Conservation (phyloP, 2,888 invertebrate genomes). For the Oscheius myriophilus region DNA sequence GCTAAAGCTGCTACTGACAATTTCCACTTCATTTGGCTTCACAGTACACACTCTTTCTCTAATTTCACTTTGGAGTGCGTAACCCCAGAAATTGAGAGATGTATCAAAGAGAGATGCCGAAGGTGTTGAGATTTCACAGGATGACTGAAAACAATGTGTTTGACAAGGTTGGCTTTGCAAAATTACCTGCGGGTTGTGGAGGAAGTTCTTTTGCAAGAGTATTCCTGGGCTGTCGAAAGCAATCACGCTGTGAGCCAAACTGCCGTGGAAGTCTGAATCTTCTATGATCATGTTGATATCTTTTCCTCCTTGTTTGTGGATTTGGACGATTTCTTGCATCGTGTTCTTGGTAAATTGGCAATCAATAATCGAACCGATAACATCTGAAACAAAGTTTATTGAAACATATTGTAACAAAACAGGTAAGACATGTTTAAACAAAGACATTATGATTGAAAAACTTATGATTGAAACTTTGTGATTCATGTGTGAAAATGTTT, state of each 20-base stretch:
- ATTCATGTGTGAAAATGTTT: no score
- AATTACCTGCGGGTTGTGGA: conserved; percentile 25
- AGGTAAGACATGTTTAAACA: no score
- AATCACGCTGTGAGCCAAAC: conserved; percentile 23
- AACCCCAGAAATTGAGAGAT: conserved; percentile 25
- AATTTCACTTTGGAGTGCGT: conserved; percentile 20
- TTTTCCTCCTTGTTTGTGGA: conserved; percentile 13
- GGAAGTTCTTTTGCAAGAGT: conserved; percentile 11
- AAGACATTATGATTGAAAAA: no score
- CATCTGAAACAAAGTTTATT: conserved; percentile 2
- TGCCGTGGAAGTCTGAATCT: conserved; percentile 19
- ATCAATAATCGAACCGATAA: not conserved
- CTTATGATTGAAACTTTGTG: no score
- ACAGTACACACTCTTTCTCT: conserved; percentile 3
- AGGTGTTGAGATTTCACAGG: conserved; percentile 25
- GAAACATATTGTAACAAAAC: no score
- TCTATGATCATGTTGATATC: conserved; percentile 1
- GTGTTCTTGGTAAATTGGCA: conserved; percentile 22
- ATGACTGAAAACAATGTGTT: conserved; percentile 12
- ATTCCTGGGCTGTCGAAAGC: not conserved
- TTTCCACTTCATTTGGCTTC: conserved; percentile 1
- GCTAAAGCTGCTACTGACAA: conserved; percentile 6
- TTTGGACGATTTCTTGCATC: conserved; percentile 26
- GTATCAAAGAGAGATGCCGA: conserved; percentile 5
- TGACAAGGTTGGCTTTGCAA: not conserved